Percentiles rank a stretch among this genome's conserved stretches.
Conservation (phyloP, 2,797 vertebrate species). For the Acanthiza pusilla region DNA sequence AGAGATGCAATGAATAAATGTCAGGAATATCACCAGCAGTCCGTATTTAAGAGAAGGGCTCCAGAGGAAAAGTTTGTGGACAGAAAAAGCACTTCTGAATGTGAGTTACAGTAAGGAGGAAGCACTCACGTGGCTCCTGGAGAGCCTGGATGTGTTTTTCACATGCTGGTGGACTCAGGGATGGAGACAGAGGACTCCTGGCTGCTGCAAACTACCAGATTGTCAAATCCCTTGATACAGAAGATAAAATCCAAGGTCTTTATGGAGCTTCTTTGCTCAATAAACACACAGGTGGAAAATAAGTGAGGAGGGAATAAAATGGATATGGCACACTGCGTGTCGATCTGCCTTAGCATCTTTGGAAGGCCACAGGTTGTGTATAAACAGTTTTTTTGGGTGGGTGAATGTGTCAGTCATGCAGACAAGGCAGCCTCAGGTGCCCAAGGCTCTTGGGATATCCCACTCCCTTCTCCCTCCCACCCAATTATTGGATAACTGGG, state of each 20-base stretch:
- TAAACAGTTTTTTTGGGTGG: not conserved
- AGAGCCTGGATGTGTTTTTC: conserved; percentile 23
- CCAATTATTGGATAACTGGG: not conserved
- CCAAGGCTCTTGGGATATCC: not conserved
- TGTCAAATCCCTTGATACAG: not conserved
- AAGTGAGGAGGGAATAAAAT: not conserved
- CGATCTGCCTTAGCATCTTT: not conserved
- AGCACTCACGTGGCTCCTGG: not conserved
- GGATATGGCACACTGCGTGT: not conserved
- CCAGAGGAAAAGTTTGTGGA: not conserved
- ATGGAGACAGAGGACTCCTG: not conserved
- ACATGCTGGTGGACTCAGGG: not conserved
- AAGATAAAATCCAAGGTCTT: not conserved
- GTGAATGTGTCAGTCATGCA: not conserved
- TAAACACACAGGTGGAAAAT: not conserved
- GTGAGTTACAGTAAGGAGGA: not conserved
- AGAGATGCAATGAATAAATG: conserved; percentile 33
- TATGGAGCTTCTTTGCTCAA: not conserved
- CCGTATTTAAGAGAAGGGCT: not conserved
- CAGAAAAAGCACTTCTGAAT: not conserved
- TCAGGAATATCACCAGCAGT: conserved; percentile 6
- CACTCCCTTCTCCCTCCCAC: not conserved
- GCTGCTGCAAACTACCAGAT: not conserved
- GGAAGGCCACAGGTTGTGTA: not conserved
- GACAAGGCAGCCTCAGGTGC: not conserved